These are phyloP conservation scores for Lepilemur septentrionalis DNA, from an alignment of 2,797 vertebrate genomes.

Conservation along the genomic window DNA sequence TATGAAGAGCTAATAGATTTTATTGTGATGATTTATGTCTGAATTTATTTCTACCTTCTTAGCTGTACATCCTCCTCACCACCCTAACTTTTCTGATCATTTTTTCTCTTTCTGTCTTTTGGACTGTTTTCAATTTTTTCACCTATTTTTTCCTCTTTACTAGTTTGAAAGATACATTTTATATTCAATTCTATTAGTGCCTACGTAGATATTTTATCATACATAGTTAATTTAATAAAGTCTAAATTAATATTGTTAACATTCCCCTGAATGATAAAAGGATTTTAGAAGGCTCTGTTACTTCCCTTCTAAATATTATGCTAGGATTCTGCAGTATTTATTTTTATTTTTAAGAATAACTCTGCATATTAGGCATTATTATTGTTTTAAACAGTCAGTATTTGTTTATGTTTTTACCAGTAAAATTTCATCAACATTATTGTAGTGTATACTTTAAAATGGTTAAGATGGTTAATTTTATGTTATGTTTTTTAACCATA, in stretches of 20 bases:
- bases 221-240: slow-evolving; percentile 11
- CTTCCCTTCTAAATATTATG: not conserved
- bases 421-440: not conserved
- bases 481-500: not conserved
- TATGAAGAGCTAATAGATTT: not conserved
- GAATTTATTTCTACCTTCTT: not conserved
- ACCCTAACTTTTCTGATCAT: not conserved
- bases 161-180: slow-evolving; percentile 29
- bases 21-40: not conserved
- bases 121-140: not conserved
- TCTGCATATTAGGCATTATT: not conserved
- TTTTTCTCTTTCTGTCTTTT: not conserved
- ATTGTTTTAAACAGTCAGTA: not conserved
- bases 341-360: not conserved
- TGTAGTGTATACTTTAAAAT: not conserved
- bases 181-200: not conserved
- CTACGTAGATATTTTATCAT: not conserved
- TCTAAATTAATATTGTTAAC: not conserved
- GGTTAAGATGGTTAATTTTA: not conserved
- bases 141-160: not conserved
- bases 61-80: not conserved
- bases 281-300: not conserved
- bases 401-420: not conserved
- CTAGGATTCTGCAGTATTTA: not conserved
- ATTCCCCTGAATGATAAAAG: not conserved